Evolutionary conservation across 2,797 vertebrate genomes (phyloP), one percentile per base, ranked within the genome.

Genomic region (Adrianichthys oophorus): DNA sequence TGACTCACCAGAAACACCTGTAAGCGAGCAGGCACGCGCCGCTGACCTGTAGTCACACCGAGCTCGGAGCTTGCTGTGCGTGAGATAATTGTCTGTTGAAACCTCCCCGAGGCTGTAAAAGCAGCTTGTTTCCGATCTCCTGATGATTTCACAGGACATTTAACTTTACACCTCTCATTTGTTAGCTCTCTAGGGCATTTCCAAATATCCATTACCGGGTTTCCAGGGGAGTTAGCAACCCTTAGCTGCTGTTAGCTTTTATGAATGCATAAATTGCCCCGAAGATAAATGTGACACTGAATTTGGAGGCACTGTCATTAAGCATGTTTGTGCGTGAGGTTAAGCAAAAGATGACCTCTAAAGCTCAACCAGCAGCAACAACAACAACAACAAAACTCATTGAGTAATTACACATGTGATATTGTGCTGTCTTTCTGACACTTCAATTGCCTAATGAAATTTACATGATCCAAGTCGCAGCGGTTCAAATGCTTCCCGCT

Each of bases 141-240:
- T 80, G 70, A 83, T 88, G 86, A 89, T 92, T 95, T 94, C 91
- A 94, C 89, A 90, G 92, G 82, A 90, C 89, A 85, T 92, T 93
- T 90, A 90, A 91, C 89, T 94, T 94, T 84, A 93, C 83, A 84
- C 84, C 76, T 86, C 83, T 92, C 84, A 86, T 93, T 92, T 89
- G 90, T 89, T 92, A 91, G 86, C 84, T 89, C 90, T 87, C 86
- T 79, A 41, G 70, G 89, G 89, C 62, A 87, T 91, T 92, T 87
- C 85, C 80, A 85, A 82, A 89, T 75, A 89, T 77, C 89, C 88
- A 90, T 92, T 92, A 94, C 86, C 53, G 81, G 84, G 87, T 82
- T 82, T 56, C 86, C 59, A 54, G 77, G 76, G 82, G 90, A 24
- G 8, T 75, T 82, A 74, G 78, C 82, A 82, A 91, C 79, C 88